Percentiles rank a stretch among this genome's conserved stretches.
phyloP scores from a whole-genome alignment of 2,888 invertebrate species.

The Marronus borbonicus region DNA sequence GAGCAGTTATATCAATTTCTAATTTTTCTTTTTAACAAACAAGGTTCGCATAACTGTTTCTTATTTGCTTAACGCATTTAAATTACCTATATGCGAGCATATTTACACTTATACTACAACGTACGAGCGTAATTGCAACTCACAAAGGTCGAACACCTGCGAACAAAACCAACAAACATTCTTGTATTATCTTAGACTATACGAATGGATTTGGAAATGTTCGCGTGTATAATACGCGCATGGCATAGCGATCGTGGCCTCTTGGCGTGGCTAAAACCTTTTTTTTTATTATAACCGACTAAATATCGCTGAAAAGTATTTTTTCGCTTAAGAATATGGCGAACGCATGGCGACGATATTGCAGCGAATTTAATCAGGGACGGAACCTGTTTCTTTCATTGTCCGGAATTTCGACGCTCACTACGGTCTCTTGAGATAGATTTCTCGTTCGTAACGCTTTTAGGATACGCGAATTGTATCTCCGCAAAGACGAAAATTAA shows the following conservation, averaged over 20 bases:
- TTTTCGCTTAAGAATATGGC: background rate
- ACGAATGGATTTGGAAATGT: constrained; percentile 13
- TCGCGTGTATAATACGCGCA: background rate
- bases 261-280: background rate
- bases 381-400: constrained; percentile 12
- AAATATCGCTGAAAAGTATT: background rate
- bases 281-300: background rate
- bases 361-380: background rate
- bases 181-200: constrained; percentile 3
- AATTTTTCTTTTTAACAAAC: background rate
- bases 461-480: background rate
- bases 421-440: background rate
- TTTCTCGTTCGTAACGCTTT: background rate
- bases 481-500: too few relatives aligned
- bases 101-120: background rate
- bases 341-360: too few relatives aligned
- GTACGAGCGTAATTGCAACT: constrained; percentile 14
- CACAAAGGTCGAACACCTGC: constrained; percentile 32
- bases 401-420: background rate
- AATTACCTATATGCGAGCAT: constrained; percentile 1
- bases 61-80: constrained; percentile 21
- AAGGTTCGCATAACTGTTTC: background rate
- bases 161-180: constrained; percentile 20
- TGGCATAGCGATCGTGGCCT: background rate
- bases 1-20: background rate